Base-by-base conservation (phyloP, 2,113 vertebrate genomes). In the Mobula birostris region DNA sequence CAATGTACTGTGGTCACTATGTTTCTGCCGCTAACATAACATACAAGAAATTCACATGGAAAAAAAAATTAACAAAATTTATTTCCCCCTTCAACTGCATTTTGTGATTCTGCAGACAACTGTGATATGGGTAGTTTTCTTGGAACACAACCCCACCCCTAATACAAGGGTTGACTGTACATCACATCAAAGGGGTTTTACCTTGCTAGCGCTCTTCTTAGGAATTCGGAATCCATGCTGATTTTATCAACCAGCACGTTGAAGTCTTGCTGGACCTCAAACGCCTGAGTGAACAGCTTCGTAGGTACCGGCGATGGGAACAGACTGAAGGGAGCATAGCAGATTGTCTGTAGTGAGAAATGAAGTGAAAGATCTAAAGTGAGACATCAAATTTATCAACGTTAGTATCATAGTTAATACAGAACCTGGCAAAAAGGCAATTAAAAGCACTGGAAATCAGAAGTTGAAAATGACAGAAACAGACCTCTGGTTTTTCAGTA, bases 231-330 rank as follows among this genome's bases (percentile, higher is more conserved):
- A 36, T 98, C 97, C 95, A 97, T 98, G 95, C 98, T 98, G 95
- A 99, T 97, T 36, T 95, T 96, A 96, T 99, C 98, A 95, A 99
- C 97, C 85, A 99, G 96, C 2, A 96, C 95, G 95, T 99, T 99
- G 95, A 97, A 99, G 94, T 98, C 97, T 36, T 96, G 97, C 95
- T 99, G 98, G 24, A 99, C 97, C 1, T 96, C 96, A 0, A 98
- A 96, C 0, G 98, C 98, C 96, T 99, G 97, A 0, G 97, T 95
- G 95, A 98, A 98, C 27, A 97, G 95, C 21, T 90, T 94, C 66
- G 77, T 95, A 0, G 98, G 98, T n/a, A 99, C 97, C 0, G 96
- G 95, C 0, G 99, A 97, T 0, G 99, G 99, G 83, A 99, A 97
- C 94, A 99, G 97, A 0, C 98, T 98, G 95, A 99, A 98, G 0